Evolutionary conservation across 2,888 invertebrate species (phyloP).

Genomic region (Ceraclea dissimilis): DNA sequence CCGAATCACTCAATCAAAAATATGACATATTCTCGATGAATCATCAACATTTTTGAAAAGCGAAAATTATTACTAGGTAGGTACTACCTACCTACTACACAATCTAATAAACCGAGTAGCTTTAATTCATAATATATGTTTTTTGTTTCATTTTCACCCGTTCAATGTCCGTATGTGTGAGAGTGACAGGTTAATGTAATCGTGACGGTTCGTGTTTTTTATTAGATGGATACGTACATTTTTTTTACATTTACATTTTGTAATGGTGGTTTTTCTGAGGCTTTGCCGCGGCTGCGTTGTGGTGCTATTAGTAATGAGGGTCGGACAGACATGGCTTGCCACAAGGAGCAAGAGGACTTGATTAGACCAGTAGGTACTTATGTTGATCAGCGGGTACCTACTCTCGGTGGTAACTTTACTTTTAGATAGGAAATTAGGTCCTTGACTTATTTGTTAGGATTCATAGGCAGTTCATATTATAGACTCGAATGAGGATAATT

Average conservation of each 20-base stretch:
- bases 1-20: constrained; percentile 5
- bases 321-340: constrained; percentile 9
- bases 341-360: constrained; percentile 3
- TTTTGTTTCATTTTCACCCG: background rate
- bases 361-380: constrained; percentile 1
- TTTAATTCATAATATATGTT: background rate
- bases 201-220: background rate
- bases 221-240: background rate
- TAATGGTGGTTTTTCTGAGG: background rate
- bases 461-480: too few relatives aligned
- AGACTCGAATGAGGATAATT: too few relatives aligned
- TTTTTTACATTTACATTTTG: background rate
- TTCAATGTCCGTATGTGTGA: background rate
- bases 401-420: too few relatives aligned
- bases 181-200: background rate
- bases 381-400: too few relatives aligned
- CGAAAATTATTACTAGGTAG: background rate
- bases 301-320: constrained; percentile 11
- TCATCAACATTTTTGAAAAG: constrained; percentile 2
- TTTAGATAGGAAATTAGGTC: too few relatives aligned
- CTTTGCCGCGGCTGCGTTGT: constrained; percentile 1
- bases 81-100: background rate
- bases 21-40: constrained; percentile 4
- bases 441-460: too few relatives aligned
- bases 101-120: background rate